Conservation (phyloP, 2,797 vertebrate genomes). For the Pipistrellus pipistrellus region DNA sequence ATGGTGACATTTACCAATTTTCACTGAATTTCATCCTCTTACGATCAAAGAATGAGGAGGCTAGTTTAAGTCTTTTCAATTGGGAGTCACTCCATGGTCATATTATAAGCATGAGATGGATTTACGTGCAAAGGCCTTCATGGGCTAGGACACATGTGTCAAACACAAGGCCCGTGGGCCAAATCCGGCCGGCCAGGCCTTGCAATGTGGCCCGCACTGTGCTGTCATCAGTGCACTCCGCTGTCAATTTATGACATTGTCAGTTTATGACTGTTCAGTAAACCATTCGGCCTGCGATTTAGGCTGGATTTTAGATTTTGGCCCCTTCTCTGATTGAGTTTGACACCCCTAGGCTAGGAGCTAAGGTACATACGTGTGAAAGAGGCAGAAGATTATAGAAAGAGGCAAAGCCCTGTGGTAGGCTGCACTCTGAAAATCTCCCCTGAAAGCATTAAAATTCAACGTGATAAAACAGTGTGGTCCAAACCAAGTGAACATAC, state of each 20-base stretch:
- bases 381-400: neutral
- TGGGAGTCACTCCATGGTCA: neutral
- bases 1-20: conserved; percentile 63
- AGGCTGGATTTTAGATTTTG: no score
- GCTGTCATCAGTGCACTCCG: no score
- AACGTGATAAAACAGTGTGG: neutral
- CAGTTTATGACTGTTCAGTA: no score
- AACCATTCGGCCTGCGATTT: no score
- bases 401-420: neutral
- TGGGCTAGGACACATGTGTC: no score
- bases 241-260: no score
- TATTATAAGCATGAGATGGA: neutral
- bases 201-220: no score
- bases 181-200: no score
- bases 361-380: neutral
- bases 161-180: no score
- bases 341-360: no score
- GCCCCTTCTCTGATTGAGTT: no score
- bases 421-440: neutral
- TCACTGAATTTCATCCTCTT: conserved; percentile 47
- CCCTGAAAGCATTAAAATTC: neutral
- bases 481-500: neutral
- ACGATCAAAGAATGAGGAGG: neutral
- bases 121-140: neutral
- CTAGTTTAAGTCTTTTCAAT: conserved; percentile 24